Percentiles rank a stretch among this genome's conserved stretches.
These are phyloP conservation scores for Sphaerophoria rueppellii DNA, from an alignment of 2,888 invertebrate genomes.

Conservation along the genomic window DNA sequence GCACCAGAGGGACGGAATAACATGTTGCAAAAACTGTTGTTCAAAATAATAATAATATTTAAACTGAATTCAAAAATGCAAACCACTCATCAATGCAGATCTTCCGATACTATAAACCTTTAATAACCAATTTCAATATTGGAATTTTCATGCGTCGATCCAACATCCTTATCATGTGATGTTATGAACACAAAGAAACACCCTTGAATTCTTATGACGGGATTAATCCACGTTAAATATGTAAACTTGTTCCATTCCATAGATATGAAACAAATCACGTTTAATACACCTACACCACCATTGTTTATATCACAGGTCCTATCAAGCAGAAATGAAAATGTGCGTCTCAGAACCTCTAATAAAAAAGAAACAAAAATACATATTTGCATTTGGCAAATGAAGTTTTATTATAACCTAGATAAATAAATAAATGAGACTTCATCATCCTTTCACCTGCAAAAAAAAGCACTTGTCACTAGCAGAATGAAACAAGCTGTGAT, in stretches of 20 bases:
- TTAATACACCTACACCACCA: constrained; percentile 1
- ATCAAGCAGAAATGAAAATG: constrained; percentile 34
- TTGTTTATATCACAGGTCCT: not conserved
- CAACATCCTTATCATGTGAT: too few species aligned
- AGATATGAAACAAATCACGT: not conserved
- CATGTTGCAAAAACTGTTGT: too few species aligned
- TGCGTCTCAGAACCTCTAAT: constrained; percentile 48
- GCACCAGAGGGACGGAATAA: too few species aligned
- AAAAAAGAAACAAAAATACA: constrained; percentile 44
- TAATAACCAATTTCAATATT: too few species aligned
- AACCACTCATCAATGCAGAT: too few species aligned
- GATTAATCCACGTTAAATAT: too few species aligned
- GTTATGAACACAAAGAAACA: not conserved
- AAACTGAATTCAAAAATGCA: too few species aligned
- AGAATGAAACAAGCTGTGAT: constrained; percentile 65
- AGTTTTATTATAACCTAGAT: constrained; percentile 57
- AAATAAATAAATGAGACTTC: constrained; percentile 49
- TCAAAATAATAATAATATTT: too few species aligned
- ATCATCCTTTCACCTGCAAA: constrained; percentile 55
- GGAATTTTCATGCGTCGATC: too few species aligned
- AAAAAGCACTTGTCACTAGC: constrained; percentile 60
- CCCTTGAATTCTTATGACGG: not conserved
- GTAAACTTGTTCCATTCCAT: too few species aligned
- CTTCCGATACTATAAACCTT: too few species aligned
- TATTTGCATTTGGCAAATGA: constrained; percentile 64